These are phyloP conservation scores for Apostichopus parvimensis DNA, from an alignment of 35 echinoderm and acorn worm species.

Conservation along the genomic window DNA sequence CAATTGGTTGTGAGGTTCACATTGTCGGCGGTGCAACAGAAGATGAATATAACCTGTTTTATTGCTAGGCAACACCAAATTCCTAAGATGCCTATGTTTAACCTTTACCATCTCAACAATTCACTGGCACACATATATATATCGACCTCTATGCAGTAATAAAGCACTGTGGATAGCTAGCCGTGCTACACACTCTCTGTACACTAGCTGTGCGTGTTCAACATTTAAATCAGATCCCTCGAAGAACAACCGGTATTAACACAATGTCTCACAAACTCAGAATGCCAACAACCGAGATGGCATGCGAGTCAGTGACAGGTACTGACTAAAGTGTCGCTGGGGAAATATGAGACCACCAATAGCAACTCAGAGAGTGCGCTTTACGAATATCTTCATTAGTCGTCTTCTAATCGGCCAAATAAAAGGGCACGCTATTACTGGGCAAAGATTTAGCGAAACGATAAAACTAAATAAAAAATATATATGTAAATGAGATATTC, in stretches of 20 bases:
- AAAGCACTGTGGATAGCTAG: background rate
- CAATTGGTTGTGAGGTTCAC: background rate
- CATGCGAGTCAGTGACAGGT: constrained; percentile 21
- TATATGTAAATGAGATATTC: too few relatives aligned
- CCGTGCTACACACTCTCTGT: background rate
- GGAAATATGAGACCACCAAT: constrained; percentile 37
- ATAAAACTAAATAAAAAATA: background rate
- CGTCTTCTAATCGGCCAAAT: background rate
- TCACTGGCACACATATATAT: background rate
- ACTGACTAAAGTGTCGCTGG: constrained; percentile 25
- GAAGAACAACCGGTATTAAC: background rate
- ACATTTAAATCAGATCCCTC: background rate
- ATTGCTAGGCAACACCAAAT: constrained; percentile 41
- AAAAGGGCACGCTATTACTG: too few relatives aligned
- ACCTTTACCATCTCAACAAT: constrained; percentile 22
- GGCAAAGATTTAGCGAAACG: background rate
- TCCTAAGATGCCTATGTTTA: constrained; percentile 35
- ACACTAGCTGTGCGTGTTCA: background rate
- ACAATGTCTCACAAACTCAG: too few relatives aligned
- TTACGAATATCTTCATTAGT: too few relatives aligned
- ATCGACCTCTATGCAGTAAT: background rate
- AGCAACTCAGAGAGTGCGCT: background rate
- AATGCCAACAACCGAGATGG: constrained; percentile 48
- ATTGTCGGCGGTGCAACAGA: background rate
- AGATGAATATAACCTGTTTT: constrained; percentile 17